These are phyloP conservation scores for Folsomia manolachei DNA, from an alignment of 2,888 invertebrate species.

Conservation along the genomic window DNA sequence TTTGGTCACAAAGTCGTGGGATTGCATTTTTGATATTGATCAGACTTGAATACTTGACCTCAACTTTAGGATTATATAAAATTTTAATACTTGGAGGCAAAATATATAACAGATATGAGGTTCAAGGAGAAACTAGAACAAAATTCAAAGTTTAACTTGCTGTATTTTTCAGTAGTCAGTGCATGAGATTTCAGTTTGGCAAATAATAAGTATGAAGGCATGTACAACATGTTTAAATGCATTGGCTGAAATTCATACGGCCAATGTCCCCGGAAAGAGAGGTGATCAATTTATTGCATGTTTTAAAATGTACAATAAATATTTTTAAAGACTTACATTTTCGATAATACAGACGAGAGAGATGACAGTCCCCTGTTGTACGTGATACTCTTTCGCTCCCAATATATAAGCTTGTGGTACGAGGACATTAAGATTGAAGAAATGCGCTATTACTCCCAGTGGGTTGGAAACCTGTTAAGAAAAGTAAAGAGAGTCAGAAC, in stretches of 20 bases:
- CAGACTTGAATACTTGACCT: too few relatives aligned
- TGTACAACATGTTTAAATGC: too few relatives aligned
- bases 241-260: too few relatives aligned
- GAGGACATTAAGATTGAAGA: conserved; percentile 82
- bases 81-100: not conserved
- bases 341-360: conserved; percentile 87
- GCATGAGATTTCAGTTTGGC: too few relatives aligned
- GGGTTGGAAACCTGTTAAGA: conserved; percentile 72
- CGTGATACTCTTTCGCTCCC: conserved; percentile 80
- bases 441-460: conserved; percentile 78
- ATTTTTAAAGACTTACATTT: conserved; percentile 64
- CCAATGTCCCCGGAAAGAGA: too few relatives aligned
- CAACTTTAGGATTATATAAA: not conserved
- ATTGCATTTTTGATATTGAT: not conserved
- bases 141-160: not conserved
- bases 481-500: conserved; percentile 5
- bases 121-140: not conserved
- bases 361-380: conserved; percentile 81
- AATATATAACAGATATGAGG: not conserved
- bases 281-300: not conserved
- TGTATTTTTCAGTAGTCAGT: too few relatives aligned
- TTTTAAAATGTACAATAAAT: not conserved
- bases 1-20: not conserved
- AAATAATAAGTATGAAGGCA: too few relatives aligned
- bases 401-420: conserved; percentile 86